Base-by-base conservation (phyloP, 2,797 vertebrate species). In the Ctenopoma multispine region DNA sequence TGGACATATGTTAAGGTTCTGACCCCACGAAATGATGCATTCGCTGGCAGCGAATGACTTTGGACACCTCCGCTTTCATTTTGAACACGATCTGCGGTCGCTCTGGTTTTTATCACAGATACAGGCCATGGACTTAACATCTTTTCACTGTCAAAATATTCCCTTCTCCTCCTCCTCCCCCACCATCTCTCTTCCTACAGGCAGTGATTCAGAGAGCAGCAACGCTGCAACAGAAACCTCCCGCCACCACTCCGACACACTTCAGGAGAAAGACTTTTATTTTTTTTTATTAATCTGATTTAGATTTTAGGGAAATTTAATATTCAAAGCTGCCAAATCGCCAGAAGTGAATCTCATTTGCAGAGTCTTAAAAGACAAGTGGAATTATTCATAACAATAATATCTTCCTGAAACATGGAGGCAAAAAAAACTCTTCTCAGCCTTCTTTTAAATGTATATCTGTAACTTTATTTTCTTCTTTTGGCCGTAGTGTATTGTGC, bases 161-260 rank as follows among this genome's bases (percentile, higher is more conserved):
- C 60, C 12, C 57, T 54, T 29, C 57, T 69, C 17, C 61, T 72
- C 59, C 18, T 67, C 79, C 64, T 79, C 77, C 80, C 6, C 55
- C 78, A 23, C 62, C 27, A 62, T 56, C 72, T 14, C 41, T 78
- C 81, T 63, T 81, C 81, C 80, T 65, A 77, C 78, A 65, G 67
- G 40, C 71, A 1, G 64, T 88, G 82, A 88, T 67, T 88, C 88
- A 88, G 78, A 82, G 77, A 67, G 59, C 70, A 69, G 71, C 34
- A 13, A 65, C 23, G 53, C 38, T 44, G 36, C 12, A 31, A n/a
- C 38, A 68, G 20, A 57, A 73, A 72, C 58, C 20, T 82, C 72
- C 55, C 4, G 4, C 31, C 70, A 61, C n/a, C 50, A 3, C 54
- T 69, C 50, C 69, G 43, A 18, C 63, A 23, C 65, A 4, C 57